Evolutionary conservation across 1,140 invertebrate genomes (phyloP), one percentile per base, ranked within the genome.

Genomic region (Heliconius eleuchia): DNA sequence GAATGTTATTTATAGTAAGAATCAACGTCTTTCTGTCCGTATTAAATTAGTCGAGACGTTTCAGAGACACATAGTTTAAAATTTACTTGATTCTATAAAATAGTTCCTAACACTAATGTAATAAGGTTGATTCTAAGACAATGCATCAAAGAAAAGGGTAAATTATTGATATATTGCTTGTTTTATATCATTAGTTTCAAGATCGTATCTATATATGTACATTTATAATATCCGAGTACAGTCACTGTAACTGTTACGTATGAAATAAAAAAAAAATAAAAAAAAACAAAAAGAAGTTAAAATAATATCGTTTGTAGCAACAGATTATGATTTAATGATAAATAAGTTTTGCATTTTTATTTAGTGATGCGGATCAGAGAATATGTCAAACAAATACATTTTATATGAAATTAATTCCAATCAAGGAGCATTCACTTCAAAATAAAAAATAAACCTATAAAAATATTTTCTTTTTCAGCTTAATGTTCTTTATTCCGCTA

Each of bases 21-120:
- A 86, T 88, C 86, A 83, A 85, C 83, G 84, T 85, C 82, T 83
- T 84, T 89, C 86, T 86, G 87, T 86, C 84, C 79, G 78, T 79
- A 87, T 89, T 88, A 91, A 92, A 92, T 92, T 91, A 89, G 84
- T 86, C 88, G 86, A 78, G 87, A 88, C 89, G 80, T 86, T 79
- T 60, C 42, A 27, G 23, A 46, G 60, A 52, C 70, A 72, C 30
- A 76, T 70, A 50, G 42, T 71, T 71, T 76, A 71, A 37, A 27
- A 71, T 66, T 66, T 23, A 66, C 11, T 66, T 66, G 23, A 13
- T 66, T 66, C 1, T 16, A 66, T 16, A 27, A 66, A 66, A 9
- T 66, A 27, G 23, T 13, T 27, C 23, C 23, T 66, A 30, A 16
- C 13, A 16, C 0, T 16, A 9, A 30, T 16, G 23, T 30, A 27